Base-by-base conservation (phyloP, 2,113 vertebrate genomes). In the Tonatia bakeri region DNA sequence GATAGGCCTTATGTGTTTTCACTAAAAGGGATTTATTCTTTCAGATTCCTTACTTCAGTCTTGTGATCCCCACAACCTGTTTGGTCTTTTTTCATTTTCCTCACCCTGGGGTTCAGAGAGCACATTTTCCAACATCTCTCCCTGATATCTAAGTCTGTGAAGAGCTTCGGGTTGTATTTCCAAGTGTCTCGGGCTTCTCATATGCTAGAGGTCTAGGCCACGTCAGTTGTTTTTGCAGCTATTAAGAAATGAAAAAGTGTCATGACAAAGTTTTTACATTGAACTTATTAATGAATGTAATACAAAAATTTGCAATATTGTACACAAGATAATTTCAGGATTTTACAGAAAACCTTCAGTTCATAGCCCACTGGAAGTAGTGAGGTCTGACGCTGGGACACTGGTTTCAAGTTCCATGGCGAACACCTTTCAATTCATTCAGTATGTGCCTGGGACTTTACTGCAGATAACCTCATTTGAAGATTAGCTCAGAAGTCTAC, bases 401-500 rank as follows among this genome's bases (percentile, higher is more conserved):
- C 54, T 50, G 33, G 75, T 93, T 94, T 59, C 59, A 82, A 81
- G 40, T 88, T 86, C 12, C 33, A 33, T 22, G 54, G 45, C 1
- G 59, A 59, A 75, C 14, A 70, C 45, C 31, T 47, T 93, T 93
- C 50, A 79, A 2, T 24, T 26, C 31, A 11, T 19, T 36, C 8
- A 26, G 3, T 10, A 13, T 33, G 19, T 95, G 54, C 59, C 54
- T 90, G 84, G n/a, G 56, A 83, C 38, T 26, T 93, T 12, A 85
- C 59, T 65, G 31, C 54, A 59, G 77, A 91, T 83, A 77, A 38
- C 45, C 40, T 95, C 75, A 38, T 96, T 93, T 90, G 73, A 45
- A 94, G 84, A 94, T 65, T 43, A 90, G 40, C 45, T 93, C 65
- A 90, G 14, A 95, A 84, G 80, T 73, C 90, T 92, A 61, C 33